Evolutionary conservation across 2,888 invertebrate genomes (phyloP).

Genomic region (Xylophagus ater): DNA sequence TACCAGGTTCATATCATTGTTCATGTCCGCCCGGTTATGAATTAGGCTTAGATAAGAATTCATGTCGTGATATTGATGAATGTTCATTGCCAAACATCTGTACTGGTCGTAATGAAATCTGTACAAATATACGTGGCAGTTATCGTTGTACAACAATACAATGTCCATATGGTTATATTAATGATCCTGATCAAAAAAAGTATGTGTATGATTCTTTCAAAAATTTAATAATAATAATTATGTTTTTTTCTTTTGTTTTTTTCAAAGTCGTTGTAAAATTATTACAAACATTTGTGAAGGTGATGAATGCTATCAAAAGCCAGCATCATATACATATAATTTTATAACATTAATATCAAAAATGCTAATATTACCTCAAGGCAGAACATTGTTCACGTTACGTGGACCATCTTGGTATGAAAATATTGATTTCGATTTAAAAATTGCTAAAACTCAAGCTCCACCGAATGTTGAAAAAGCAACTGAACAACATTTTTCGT

Average conservation of each 20-base stretch:
- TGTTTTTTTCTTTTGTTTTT: background rate
- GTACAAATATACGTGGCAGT: constrained; percentile 82
- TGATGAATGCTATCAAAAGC: constrained; percentile 64
- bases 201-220: constrained; percentile 39
- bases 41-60: constrained; percentile 59
- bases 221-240: constrained; percentile 6
- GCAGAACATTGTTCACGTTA: constrained; percentile 72
- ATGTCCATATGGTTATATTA: constrained; percentile 76
- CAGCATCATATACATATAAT: constrained; percentile 82
- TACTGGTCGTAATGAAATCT: constrained; percentile 56
- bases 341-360: constrained; percentile 87
- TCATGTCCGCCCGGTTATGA: constrained; percentile 71
- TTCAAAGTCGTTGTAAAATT: constrained; percentile 68
- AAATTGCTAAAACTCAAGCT: constrained; percentile 53
- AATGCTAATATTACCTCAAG: constrained; percentile 52
- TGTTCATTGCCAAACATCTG: constrained; percentile 45
- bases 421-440: constrained; percentile 65
- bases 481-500: constrained; percentile 48
- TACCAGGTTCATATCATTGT: constrained; percentile 75
- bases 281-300: constrained; percentile 57
- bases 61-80: constrained; percentile 76
- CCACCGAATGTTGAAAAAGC: constrained; percentile 49
- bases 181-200: constrained; percentile 70
- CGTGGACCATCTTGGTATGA: constrained; percentile 63
- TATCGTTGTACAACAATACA: constrained; percentile 76